These are phyloP conservation scores for Elymnias hypermnestra DNA, from an alignment of 1,140 invertebrate genomes.

Conservation along the genomic window DNA sequence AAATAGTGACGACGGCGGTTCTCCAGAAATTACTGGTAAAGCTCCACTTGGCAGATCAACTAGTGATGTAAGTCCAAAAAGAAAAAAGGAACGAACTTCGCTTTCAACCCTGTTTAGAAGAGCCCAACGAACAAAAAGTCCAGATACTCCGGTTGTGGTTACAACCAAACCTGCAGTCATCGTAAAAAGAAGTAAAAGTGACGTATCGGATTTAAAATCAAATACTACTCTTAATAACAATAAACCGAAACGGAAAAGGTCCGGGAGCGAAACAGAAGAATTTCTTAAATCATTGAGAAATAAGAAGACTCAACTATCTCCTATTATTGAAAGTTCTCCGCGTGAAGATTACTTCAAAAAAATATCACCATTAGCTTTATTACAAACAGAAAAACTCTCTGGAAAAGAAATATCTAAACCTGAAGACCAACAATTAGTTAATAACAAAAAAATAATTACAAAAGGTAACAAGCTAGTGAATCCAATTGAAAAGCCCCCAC, in stretches of 20 bases:
- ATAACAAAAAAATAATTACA: too few species aligned
- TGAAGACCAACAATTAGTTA: too few species aligned
- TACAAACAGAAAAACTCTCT: conserved; percentile 50
- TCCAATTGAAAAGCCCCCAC: conserved; percentile 71
- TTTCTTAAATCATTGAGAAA: conserved; percentile 72
- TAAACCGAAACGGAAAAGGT: conserved; percentile 68
- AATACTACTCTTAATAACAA: conserved; percentile 64
- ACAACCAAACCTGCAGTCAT: conserved; percentile 52
- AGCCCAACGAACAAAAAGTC: conserved; percentile 58
- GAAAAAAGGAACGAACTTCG: conserved; percentile 69
- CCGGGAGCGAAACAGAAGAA: conserved; percentile 73
- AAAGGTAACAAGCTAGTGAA: conserved; percentile 62
- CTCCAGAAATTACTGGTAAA: conserved; percentile 36
- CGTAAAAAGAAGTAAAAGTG: conserved; percentile 81
- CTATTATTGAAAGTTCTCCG: conserved; percentile 83
- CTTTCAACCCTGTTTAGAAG: conserved; percentile 79
- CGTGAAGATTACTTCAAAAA: conserved; percentile 82
- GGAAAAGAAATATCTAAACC: conserved; percentile 36
- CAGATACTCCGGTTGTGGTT: conserved; percentile 59
- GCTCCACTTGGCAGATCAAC: conserved; percentile 65
- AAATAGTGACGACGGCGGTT: conserved; percentile 61
- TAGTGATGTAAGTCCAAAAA: conserved; percentile 75
- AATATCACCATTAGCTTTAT: conserved; percentile 51
- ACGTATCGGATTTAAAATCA: conserved; percentile 79
- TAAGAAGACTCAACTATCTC: conserved; percentile 83